These are phyloP conservation scores for Epinephelus malabaricus DNA, from an alignment of 2,797 vertebrate genomes.

Conservation along the genomic window DNA sequence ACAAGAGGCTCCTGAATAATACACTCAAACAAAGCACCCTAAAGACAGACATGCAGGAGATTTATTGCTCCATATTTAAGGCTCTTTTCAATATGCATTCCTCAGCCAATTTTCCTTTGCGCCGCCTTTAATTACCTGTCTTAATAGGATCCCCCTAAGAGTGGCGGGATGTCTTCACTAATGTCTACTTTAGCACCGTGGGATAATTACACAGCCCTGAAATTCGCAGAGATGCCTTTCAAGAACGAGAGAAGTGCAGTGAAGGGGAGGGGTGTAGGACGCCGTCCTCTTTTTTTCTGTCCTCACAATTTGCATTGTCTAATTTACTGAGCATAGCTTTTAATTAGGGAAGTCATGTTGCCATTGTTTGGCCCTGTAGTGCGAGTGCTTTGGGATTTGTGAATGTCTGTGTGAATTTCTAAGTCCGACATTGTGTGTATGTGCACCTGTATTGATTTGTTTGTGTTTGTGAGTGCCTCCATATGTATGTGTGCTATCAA, in stretches of 20 bases:
- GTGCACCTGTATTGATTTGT: background rate
- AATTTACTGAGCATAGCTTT: constrained; percentile 70
- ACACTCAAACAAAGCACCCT: constrained; percentile 69
- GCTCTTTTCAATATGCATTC: constrained; percentile 64
- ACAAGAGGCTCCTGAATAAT: constrained; percentile 77
- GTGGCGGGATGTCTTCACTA: constrained; percentile 76
- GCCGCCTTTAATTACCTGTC: constrained; percentile 81
- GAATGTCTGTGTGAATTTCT: constrained; percentile 12
- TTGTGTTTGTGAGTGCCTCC: background rate
- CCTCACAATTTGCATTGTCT: constrained; percentile 54
- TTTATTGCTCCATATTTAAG: constrained; percentile 71
- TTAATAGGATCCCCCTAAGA: constrained; percentile 78
- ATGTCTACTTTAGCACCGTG: constrained; percentile 71
- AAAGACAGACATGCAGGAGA: constrained; percentile 71
- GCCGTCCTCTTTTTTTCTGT: constrained; percentile 18
- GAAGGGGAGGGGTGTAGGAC: background rate
- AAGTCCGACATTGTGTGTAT: background rate
- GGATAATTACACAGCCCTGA: constrained; percentile 74
- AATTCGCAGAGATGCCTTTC: constrained; percentile 63
- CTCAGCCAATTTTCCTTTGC: constrained; percentile 70
- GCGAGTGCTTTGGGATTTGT: constrained; percentile 20
- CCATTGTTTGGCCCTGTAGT: constrained; percentile 26
- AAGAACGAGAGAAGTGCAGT: constrained; percentile 39
- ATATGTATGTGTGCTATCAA: constrained; percentile 5
- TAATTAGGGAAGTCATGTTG: constrained; percentile 69